phyloP scores from a whole-genome alignment of 2,797 vertebrate species.

The Periparus ater region DNA sequence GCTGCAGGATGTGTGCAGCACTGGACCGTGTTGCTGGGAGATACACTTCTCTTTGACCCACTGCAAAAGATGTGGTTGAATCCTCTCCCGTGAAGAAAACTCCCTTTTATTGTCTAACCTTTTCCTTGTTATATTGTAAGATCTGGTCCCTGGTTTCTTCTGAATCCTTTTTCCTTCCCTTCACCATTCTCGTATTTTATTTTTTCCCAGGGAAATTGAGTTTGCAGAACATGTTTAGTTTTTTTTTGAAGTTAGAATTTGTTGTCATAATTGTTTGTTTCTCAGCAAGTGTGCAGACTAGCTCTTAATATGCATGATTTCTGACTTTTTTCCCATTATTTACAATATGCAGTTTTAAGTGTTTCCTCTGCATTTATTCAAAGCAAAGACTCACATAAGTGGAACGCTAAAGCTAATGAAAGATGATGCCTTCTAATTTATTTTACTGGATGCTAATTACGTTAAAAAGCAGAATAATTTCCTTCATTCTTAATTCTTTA shows the following conservation, averaged over 20 bases:
- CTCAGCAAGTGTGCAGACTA: neutral
- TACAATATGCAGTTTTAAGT: neutral
- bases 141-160: neutral
- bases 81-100: rapidly evolving
- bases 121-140: neutral
- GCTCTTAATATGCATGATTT: neutral
- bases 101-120: neutral
- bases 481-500: neutral
- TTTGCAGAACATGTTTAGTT: neutral
- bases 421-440: neutral
- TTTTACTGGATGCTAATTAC: neutral
- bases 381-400: neutral
- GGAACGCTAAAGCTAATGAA: neutral
- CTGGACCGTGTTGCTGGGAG: neutral
- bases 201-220: neutral
- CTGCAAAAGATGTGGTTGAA: neutral
- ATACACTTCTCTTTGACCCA: neutral
- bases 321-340: neutral
- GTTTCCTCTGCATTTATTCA: neutral
- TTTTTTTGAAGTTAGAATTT: neutral
- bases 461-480: neutral
- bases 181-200: neutral
- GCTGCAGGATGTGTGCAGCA: neutral
- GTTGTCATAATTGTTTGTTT: neutral
- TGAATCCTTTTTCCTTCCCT: neutral